Percentiles rank a stretch among this genome's conserved stretches.
These are phyloP conservation scores for Meloidogyne floridensis DNA, from an alignment of 1,140 invertebrate genomes.

Conservation along the genomic window DNA sequence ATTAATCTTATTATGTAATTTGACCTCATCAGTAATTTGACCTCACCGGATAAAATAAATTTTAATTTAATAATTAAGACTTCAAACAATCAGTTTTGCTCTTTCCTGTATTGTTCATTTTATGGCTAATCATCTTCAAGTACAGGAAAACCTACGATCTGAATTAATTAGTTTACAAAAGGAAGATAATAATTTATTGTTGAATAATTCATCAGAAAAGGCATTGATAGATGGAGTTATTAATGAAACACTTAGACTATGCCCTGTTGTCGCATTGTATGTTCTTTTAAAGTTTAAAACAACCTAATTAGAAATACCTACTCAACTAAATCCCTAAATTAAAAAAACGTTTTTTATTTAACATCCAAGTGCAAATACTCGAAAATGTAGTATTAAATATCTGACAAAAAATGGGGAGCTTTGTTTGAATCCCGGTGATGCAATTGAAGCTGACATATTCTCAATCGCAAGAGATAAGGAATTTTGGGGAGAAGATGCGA, in stretches of 20 bases:
- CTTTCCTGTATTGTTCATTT: neutral
- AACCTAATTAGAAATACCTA: too few relatives aligned
- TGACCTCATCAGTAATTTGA: too few relatives aligned
- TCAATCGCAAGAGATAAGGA: neutral
- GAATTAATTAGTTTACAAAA: neutral
- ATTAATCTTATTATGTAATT: too few relatives aligned
- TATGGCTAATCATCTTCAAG: neutral
- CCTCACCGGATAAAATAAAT: neutral
- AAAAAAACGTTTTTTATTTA: too few relatives aligned
- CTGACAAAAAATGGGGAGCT: neutral
- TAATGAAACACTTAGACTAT: neutral
- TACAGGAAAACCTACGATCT: neutral
- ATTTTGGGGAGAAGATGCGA: constrained; percentile 7
- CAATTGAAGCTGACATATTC: neutral
- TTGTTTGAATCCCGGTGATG: neutral
- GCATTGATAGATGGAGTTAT: neutral
- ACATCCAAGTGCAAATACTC: too few relatives aligned
- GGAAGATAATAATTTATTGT: neutral
- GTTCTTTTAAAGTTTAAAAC: neutral
- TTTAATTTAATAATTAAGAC: neutral
- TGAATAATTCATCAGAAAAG: too few relatives aligned
- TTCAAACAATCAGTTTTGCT: constrained; percentile 1
- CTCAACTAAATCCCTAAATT: too few relatives aligned
- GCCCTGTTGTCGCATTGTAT: neutral
- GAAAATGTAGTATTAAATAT: too few relatives aligned